A percentile compares a stretch with the other conserved stretches of the same genome.
phyloP scores from a whole-genome alignment of 2,113 vertebrate genomes.

The Felis catus region F.catus_Fca126_mat1.0 CM031425.1:32584001-32584500 shows the following conservation, averaged over 20 bases:
- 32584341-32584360: not conserved
- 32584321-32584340: not conserved
- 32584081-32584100: not conserved
- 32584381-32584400: rapidly evolving
- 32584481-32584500: not conserved
- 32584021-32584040: not conserved
- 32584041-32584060: not conserved
- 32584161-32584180: not conserved
- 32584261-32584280: not conserved
- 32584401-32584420: not conserved
- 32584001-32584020: not conserved
- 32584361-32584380: not conserved
- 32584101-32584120: not conserved
- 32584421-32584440: not conserved
- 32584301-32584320: not conserved
- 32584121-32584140: not conserved
- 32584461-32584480: not conserved
- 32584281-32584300: not conserved
- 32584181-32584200: not conserved
- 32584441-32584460: not conserved
- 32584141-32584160: not conserved
- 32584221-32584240: not conserved
- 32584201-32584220: not conserved
- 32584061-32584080: not conserved
- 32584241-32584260: not conserved